phyloP scores from a whole-genome alignment of 2,888 invertebrate species.

The Muschampia plurimacula region DNA sequence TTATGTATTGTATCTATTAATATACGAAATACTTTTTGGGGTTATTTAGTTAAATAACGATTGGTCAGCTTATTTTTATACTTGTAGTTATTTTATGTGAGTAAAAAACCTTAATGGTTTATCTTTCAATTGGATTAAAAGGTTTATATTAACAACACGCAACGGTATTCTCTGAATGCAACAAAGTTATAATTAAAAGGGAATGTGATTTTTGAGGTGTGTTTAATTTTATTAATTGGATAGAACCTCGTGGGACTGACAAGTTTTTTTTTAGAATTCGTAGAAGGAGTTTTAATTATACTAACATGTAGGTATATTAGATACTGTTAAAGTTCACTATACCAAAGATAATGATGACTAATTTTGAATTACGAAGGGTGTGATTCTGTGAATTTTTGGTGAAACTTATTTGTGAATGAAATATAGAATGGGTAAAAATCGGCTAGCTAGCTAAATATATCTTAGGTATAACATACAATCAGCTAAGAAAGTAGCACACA shows the following conservation, averaged over 20 bases:
- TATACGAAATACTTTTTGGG: too few relatives aligned
- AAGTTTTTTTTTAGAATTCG: background rate
- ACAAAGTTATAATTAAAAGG: slow-evolving; percentile 11
- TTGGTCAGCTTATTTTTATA: background rate
- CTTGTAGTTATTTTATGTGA: background rate
- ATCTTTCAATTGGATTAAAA: slow-evolving; percentile 38
- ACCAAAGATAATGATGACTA: too few relatives aligned
- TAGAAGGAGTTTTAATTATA: background rate
- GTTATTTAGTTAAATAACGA: background rate
- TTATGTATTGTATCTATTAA: too few relatives aligned
- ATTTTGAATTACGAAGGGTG: too few relatives aligned
- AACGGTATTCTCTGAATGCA: slow-evolving; percentile 13
- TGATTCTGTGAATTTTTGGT: too few relatives aligned
- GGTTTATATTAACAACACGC: slow-evolving; percentile 32
- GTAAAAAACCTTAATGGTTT: slow-evolving; percentile 15
- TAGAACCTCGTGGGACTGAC: slow-evolving; percentile 24
- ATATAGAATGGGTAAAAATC: too few relatives aligned
- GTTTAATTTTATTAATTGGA: slow-evolving; percentile 24
- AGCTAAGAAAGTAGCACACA: background rate
- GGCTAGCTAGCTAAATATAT: background rate
- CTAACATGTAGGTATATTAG: too few relatives aligned
- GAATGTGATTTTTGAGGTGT: slow-evolving; percentile 24
- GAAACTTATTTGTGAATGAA: too few relatives aligned
- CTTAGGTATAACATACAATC: background rate
- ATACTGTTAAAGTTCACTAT: too few relatives aligned